Percentiles rank a stretch among this genome's conserved stretches.
Evolutionary conservation across 1,140 invertebrate genomes (phyloP).

Genomic region (Thaumetopoea pityocampa): DNA sequence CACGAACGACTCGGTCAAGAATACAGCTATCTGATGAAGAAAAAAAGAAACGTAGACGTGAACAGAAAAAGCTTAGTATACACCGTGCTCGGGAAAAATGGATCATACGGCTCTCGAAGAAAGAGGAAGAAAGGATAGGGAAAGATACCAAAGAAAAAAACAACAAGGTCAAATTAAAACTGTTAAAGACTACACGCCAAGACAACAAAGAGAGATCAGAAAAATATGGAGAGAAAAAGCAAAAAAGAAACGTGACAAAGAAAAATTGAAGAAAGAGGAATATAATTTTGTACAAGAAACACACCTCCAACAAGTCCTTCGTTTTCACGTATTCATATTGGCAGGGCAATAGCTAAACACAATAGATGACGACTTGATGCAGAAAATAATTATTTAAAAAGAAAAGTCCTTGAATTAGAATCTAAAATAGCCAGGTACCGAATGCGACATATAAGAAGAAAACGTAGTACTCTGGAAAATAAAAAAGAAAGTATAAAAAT

Average conservation of each 20-base stretch:
- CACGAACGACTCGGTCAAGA: background rate
- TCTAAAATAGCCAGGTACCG: constrained; percentile 1
- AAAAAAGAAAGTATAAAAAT: background rate
- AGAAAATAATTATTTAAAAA: background rate
- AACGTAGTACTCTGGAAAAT: background rate
- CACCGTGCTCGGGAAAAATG: constrained; percentile 17
- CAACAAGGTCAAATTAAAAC: constrained; percentile 16
- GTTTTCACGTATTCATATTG: background rate
- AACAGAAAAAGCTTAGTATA: constrained; percentile 18
- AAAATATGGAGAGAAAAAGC: constrained; percentile 28
- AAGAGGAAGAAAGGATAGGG: constrained; percentile 21
- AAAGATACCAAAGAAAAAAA: constrained; percentile 22
- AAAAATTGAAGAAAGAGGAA: background rate
- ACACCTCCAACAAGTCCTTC: constrained; percentile 1
- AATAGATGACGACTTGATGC: background rate
- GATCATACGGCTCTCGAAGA: constrained; percentile 16
- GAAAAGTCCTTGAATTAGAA: constrained; percentile 1
- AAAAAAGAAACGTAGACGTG: constrained; percentile 13
- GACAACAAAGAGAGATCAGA: constrained; percentile 22
- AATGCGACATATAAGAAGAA: background rate
- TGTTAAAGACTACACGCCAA: constrained; percentile 19
- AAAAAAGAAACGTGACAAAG: constrained; percentile 9
- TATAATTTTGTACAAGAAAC: background rate
- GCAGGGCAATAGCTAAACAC: background rate
- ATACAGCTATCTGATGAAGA: constrained; percentile 13